These are phyloP conservation scores for Aethes cnicana DNA, from an alignment of 2,888 invertebrate species.

Conservation along the genomic window DNA sequence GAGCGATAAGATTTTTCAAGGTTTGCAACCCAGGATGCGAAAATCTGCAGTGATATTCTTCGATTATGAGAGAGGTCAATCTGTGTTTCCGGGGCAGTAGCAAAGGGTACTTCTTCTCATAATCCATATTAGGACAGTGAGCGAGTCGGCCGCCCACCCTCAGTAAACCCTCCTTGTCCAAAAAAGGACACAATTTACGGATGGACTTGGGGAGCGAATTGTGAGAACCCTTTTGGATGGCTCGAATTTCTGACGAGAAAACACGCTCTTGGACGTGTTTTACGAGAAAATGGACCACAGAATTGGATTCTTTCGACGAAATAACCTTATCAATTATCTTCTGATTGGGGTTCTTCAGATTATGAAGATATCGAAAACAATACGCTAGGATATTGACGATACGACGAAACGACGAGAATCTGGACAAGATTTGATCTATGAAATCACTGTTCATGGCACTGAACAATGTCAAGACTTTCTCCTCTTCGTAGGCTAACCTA, in stretches of 20 bases:
- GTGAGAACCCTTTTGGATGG: not conserved
- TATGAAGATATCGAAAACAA: not conserved
- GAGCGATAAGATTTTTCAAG: too few relatives aligned
- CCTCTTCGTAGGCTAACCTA: too few relatives aligned
- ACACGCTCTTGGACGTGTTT: not conserved
- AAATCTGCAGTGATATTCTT: too few relatives aligned
- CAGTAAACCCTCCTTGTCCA: not conserved
- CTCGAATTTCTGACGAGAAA: not conserved
- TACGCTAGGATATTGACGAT: not conserved
- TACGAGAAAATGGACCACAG: not conserved
- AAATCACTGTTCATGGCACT: not conserved
- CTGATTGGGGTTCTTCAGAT: not conserved
- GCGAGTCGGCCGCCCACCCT: constrained; percentile 12
- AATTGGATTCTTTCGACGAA: not conserved
- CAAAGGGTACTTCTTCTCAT: too few relatives aligned
- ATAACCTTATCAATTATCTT: too few relatives aligned
- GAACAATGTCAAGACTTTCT: too few relatives aligned
- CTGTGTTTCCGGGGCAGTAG: too few relatives aligned
- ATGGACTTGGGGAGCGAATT: constrained; percentile 1
- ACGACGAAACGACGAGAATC: not conserved
- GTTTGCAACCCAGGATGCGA: too few relatives aligned
- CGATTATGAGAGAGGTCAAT: too few relatives aligned
- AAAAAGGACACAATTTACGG: not conserved
- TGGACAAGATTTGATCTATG: not conserved
- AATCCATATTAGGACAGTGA: too few relatives aligned